Conservation (phyloP, 1,140 invertebrate genomes). For the Lamellibrachia luymesi region DNA sequence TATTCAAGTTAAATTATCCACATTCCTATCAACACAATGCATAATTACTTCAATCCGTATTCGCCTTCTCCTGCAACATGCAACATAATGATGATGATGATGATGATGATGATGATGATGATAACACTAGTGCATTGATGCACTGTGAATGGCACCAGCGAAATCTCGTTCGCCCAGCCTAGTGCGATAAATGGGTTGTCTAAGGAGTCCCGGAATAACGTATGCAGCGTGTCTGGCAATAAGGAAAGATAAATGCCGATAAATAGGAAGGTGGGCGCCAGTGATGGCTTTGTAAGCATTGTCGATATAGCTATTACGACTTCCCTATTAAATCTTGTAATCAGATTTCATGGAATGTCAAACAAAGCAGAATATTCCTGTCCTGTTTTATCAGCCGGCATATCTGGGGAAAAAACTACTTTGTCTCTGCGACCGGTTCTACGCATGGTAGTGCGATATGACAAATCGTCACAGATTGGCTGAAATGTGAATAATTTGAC, state of each 20-base stretch:
- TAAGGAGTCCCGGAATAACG: neutral
- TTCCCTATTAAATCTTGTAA: neutral
- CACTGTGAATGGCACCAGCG: too few species aligned
- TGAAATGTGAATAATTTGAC: neutral
- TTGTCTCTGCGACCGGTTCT: neutral
- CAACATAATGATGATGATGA: too few species aligned
- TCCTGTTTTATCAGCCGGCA: neutral
- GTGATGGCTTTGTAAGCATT: neutral
- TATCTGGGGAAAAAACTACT: neutral
- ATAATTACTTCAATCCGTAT: too few species aligned
- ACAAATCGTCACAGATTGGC: neutral
- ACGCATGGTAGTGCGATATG: neutral
- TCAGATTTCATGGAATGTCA: neutral
- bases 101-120: too few species aligned
- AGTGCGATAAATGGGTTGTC: too few species aligned
- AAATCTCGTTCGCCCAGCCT: too few species aligned
- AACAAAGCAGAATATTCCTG: neutral
- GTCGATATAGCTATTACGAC: neutral
- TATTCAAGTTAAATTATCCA: too few species aligned
- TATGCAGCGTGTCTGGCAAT: neutral
- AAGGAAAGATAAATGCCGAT: neutral
- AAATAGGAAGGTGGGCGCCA: neutral
- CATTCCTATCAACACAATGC: too few species aligned
- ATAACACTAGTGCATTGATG: too few species aligned
- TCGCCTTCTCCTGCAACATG: too few species aligned